Base-by-base conservation (phyloP, 2,888 invertebrate genomes). In the Tetanocera ferruginea region DNA sequence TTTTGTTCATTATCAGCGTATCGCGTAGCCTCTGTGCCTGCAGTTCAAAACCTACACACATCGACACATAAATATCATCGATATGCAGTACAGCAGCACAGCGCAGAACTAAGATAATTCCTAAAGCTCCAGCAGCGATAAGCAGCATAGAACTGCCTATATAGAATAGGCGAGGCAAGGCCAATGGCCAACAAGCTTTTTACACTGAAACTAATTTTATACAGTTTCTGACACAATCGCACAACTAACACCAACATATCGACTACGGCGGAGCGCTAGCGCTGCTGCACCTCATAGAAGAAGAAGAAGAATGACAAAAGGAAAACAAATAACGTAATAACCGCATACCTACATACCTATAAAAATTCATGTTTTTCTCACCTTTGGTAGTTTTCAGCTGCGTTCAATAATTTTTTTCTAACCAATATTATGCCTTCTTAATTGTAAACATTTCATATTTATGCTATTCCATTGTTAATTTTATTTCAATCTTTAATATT, bases 121-220 rank as follows among this genome's bases (percentile, higher is more conserved):
- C 51, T 51, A 28, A 69, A 69, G 69, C 69, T 51, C 43, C 43
- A 43, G 17, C 64, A 49, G 49, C 51, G 69, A 69, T 69, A 69
- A 69, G 69, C 49, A n/a, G 28, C 25, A 34, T n/a, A 66, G 34
- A 66, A 60, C 43, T 28, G 25, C 11, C 60, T 25, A 60, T 28
- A 25, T 25, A 19, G 34, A n/a, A 31, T 51, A 69, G 43, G 25
- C 17, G 9, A 49, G 69, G 69, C 69, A n/a, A 69, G 51, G 69
- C 69, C 69, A 25, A 19, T 43, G 67, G 43, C 28, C 23, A 62
- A 19, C 55, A 23, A 55, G 55, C 55, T 23, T 55, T 23, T 55
- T 23, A 31, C 62, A 64, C 25, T 17, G 25, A 69, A 51, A 23
- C 17, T 9, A 28, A 28, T 69, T n/a, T 25, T 51, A 64, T 31